phyloP scores from a whole-genome alignment of 53 echinoderm and acorn worm species.

The Zoroaster sp. region DNA sequence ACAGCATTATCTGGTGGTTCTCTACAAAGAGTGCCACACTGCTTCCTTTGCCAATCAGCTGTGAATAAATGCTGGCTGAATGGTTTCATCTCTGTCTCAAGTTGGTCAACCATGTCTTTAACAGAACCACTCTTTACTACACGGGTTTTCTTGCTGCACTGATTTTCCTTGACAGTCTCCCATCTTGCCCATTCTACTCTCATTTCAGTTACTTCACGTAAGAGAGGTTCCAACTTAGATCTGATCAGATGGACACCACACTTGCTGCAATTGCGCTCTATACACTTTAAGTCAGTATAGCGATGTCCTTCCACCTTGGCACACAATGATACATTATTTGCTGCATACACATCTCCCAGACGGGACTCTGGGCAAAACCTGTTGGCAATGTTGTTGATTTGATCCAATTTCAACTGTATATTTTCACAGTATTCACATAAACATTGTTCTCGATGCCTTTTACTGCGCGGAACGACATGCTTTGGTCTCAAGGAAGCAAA shows the following conservation, averaged over 20 bases:
- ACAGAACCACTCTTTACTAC: not conserved
- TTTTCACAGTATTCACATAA: not conserved
- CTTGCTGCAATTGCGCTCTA: not conserved
- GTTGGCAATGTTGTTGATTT: not conserved
- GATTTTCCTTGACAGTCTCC: not conserved
- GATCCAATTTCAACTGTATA: not conserved
- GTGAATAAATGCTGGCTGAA: not conserved
- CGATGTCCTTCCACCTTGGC: not conserved
- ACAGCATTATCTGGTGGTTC: not conserved
- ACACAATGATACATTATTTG: not conserved
- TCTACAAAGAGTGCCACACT: not conserved
- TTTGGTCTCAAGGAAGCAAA: not conserved
- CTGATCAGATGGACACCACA: not conserved
- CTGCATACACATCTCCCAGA: not conserved
- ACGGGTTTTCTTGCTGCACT: not conserved
- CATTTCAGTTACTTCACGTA: not conserved
- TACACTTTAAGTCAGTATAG: not conserved
- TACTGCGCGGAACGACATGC: not conserved
- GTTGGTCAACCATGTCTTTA: not conserved
- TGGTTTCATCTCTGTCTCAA: not conserved
- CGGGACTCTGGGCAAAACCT: not conserved
- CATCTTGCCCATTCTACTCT: not conserved
- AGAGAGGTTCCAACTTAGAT: not conserved
- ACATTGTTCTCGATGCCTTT: not conserved
- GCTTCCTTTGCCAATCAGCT: conserved; percentile 6